phyloP scores from a whole-genome alignment of 2,797 vertebrate genomes.

The Graptemys geographica region DNA sequence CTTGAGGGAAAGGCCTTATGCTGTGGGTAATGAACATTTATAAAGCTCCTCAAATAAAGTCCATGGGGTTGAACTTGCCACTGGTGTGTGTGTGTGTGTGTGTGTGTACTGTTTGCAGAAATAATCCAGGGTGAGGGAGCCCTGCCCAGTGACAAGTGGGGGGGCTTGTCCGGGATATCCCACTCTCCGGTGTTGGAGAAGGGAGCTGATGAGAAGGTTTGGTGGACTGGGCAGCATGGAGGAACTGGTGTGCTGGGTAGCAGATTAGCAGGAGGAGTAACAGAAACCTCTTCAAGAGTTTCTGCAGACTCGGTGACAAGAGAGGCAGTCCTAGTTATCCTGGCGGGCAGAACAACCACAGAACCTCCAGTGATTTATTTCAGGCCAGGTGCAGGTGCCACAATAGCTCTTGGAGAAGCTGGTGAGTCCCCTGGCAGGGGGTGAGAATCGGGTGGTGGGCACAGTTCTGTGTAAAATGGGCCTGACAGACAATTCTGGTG shows the following conservation, averaged over 20 bases:
- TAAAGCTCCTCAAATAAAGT: background rate
- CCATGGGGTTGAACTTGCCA: too few relatives aligned
- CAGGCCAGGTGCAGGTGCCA: background rate
- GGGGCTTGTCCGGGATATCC: too few relatives aligned
- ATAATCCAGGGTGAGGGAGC: background rate
- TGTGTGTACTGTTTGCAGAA: background rate
- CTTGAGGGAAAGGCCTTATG: background rate
- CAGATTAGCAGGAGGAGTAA: background rate
- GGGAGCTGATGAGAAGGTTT: background rate
- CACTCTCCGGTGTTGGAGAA: background rate
- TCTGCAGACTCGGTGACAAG: background rate
- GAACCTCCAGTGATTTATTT: background rate
- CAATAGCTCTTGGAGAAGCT: background rate
- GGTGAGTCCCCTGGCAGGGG: background rate
- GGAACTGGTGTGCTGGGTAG: background rate
- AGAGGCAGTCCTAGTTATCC: too few relatives aligned
- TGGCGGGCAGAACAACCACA: too few relatives aligned
- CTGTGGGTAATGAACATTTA: background rate
- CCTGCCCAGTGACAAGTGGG: background rate
- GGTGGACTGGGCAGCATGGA: too few relatives aligned
- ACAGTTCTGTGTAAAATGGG: too few relatives aligned
- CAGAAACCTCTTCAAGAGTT: background rate
- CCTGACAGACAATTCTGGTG: too few relatives aligned
- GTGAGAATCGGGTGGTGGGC: background rate
- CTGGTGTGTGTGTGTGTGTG: too few relatives aligned